Base-by-base conservation (phyloP, 2,888 invertebrate species). In the Ectobius pallidus region DNA sequence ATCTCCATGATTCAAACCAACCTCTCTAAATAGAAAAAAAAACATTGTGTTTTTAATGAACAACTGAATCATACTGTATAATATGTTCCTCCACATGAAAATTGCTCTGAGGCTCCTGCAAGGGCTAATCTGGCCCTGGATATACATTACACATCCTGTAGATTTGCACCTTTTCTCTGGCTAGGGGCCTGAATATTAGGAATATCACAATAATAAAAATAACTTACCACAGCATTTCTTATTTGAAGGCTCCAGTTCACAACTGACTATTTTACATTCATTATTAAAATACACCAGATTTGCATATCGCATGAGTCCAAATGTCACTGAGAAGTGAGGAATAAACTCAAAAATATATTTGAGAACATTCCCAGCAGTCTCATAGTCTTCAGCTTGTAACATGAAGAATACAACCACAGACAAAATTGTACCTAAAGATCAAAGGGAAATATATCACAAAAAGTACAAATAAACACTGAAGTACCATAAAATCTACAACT, bases 321-420 rank as follows among this genome's bases (percentile, higher is more conserved):
- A 58, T 58, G 58, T n/a, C 25, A 58, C 16, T 14, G 30, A 30
- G 58, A 58, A 58, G 9, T 58, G 58, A n/a, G 58, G 58, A 27
- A 58, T 16, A 27, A 58, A 32, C 30, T 58, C 25, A 4, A 58
- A 25, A 30, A 58, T 11, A 30, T 58, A 58, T 58, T 58, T 58
- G 1, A 58, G n/a, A 3, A 27, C 58, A 25, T 30, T 58, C 4
- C n/a, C 58, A n/a, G n/a, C n/a, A 30, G 9, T n/a, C 30, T 58
- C n/a, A 30, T 32, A 58, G 3, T 25, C 30, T 58, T 6, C 0
- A 25, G 27, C 3, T 16, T 14, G 30, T 30, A 58, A 16, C 58
- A 58, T 30, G 6, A n/a, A 1, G 4, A 30, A 58, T 30, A 58
- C 30, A 2, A 30, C 16, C 30, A 58, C 14, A n/a, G 25, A 25